Base-by-base conservation (phyloP, 2,797 vertebrate species). In the Coccyzus lansbergi region DNA sequence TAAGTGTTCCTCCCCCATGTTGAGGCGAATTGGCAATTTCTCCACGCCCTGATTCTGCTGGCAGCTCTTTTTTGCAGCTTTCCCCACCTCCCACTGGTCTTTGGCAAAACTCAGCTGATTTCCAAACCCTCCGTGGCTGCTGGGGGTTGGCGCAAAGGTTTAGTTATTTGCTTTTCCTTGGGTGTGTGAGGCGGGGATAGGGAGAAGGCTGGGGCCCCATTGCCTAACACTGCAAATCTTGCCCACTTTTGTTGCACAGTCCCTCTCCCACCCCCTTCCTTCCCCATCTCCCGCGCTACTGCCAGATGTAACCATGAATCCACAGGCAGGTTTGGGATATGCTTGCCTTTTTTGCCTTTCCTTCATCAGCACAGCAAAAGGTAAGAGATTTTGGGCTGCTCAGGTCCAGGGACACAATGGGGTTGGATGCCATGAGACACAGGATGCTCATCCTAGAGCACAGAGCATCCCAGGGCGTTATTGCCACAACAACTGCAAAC, bases 131-230 rank as follows among this genome's bases (percentile, higher is more conserved):
- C 48, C 4, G 6, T 17, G 81, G 60, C 81, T 58, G 85, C 90
- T n/a, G 83, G 75, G 77, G 88, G 81, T 17, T 92, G 78, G 75
- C 20, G 48, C 79, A 69, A 55, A 79, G 28, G 92, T 94, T 96
- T 96, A 87, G 95, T 97, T 46, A 96, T 97, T 97, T 93, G 88
- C 95, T 89, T 92, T 89, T 36, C 42, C 22, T 29, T 19, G 76
- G 68, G 29, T 44, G 88, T 22, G 62, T 16, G 15, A 95, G 74
- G 53, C 86, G 31, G 74, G 80, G 93, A 93, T 1, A 74, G 82
- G 81, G 69, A 85, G 85, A n/a, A 56, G 83, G 83, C 38, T 9
- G 4, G 82, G 88, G 74, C 85, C 85, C 51, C 72, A n/a, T 7
- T 7, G 34, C 53, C 90, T 71, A 83, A 67, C 77, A 7, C 67